These are phyloP conservation scores for Valencia hispanica DNA, from an alignment of 2,797 vertebrate species.

Conservation along the genomic window DNA sequence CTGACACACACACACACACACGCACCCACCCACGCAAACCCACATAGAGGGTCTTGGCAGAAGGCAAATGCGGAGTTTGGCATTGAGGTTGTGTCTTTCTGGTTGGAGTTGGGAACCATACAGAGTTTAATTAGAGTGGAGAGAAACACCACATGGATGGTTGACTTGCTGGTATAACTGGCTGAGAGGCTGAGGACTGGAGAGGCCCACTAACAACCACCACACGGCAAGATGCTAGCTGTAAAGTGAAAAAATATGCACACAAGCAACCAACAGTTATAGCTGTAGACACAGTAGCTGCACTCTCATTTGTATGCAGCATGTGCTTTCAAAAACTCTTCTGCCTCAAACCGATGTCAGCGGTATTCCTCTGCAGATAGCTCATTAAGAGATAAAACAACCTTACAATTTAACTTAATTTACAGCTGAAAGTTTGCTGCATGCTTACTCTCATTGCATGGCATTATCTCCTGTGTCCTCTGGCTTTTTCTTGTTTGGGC, in stretches of 20 bases:
- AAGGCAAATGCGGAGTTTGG: slow-evolving; percentile 64
- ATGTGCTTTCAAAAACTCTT: slow-evolving; percentile 26
- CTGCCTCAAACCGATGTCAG: slow-evolving; percentile 23
- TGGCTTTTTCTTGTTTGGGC: slow-evolving; percentile 25
- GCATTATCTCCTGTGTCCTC: slow-evolving; percentile 32
- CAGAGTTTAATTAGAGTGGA: slow-evolving; percentile 76
- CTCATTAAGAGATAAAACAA: slow-evolving; percentile 40
- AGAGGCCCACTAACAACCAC: slow-evolving; percentile 42
- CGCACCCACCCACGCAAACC: slow-evolving; percentile 16
- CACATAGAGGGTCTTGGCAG: slow-evolving; percentile 48
- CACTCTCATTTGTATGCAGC: slow-evolving; percentile 56
- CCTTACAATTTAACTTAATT: slow-evolving; percentile 6
- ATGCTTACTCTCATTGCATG: slow-evolving; percentile 26
- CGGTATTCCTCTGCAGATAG: slow-evolving; percentile 34
- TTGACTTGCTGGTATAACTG: slow-evolving; percentile 47
- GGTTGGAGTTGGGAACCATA: slow-evolving; percentile 66
- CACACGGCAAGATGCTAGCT: slow-evolving; percentile 23
- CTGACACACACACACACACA: slow-evolving; percentile 29
- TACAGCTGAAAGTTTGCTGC: slow-evolving; percentile 38
- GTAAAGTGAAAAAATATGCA: slow-evolving; percentile 8
- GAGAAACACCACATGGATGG: slow-evolving; percentile 68
- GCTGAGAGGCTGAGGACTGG: slow-evolving; percentile 39
- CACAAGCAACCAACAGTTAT: slow-evolving; percentile 38
- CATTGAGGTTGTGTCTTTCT: slow-evolving; percentile 55
- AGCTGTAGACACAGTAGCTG: slow-evolving; percentile 43